phyloP scores from a whole-genome alignment of 2,113 vertebrate species.

The Gymnorhina tibicen region DNA sequence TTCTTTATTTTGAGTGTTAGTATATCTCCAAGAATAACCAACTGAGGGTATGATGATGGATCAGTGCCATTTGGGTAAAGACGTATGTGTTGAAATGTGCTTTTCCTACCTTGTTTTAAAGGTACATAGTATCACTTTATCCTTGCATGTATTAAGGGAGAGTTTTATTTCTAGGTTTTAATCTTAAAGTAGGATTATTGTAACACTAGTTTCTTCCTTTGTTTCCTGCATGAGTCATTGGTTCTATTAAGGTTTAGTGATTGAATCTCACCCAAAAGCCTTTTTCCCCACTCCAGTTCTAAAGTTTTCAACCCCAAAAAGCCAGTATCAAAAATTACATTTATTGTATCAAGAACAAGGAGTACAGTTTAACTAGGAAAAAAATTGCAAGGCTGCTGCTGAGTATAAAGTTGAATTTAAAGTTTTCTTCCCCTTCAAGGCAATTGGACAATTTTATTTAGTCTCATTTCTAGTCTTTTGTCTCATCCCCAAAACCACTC shows the following conservation, averaged over 20 bases:
- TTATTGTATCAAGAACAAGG: neutral
- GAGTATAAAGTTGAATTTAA: neutral
- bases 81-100: neutral
- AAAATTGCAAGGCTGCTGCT: neutral
- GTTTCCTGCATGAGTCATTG: neutral
- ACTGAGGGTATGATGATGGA: neutral
- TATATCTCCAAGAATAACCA: neutral
- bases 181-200: neutral
- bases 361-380: neutral
- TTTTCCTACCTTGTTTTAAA: neutral
- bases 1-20: neutral
- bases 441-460: neutral
- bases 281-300: fast-evolving
- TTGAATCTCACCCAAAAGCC: neutral
- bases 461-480: neutral
- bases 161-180: neutral
- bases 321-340: neutral
- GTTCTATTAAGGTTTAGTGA: neutral
- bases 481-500: neutral
- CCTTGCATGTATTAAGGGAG: neutral
- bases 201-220: neutral
- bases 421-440: neutral
- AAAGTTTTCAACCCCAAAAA: neutral
- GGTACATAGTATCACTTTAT: neutral
- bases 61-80: neutral